Conservation (phyloP, 2,797 vertebrate genomes). For the Geotria australis region DNA sequence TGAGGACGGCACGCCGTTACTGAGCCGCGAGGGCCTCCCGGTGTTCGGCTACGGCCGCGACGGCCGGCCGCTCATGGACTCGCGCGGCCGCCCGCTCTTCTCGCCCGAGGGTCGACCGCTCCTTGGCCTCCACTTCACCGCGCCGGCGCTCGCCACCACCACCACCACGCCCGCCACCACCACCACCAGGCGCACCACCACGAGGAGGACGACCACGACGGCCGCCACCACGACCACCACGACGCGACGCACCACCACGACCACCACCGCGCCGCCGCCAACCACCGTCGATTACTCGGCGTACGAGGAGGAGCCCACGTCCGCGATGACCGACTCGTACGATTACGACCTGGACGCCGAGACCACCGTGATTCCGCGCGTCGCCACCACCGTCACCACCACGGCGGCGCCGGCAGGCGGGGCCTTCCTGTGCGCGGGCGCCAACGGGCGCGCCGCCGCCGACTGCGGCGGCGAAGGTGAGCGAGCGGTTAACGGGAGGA, state of each 20-base stretch:
- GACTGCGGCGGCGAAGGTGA: too few species aligned
- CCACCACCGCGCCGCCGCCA: constrained; percentile 4
- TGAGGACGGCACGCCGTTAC: constrained; percentile 46
- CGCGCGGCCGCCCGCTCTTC: constrained; percentile 53
- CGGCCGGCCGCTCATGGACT: constrained; percentile 48
- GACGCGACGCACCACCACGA: constrained; percentile 25
- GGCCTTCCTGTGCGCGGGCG: too few species aligned
- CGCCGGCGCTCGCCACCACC: constrained; percentile 16
- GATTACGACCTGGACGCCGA: too few species aligned
- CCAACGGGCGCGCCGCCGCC: too few species aligned
- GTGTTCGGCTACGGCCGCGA: constrained; percentile 65
- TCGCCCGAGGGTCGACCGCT: constrained; percentile 69
- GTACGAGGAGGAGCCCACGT: too few species aligned
- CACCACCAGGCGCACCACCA: constrained; percentile 5
- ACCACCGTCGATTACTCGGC: too few species aligned
- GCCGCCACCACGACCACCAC: constrained; percentile 12
- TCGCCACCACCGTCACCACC: too few species aligned
- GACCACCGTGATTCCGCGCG: too few species aligned
- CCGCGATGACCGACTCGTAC: too few species aligned
- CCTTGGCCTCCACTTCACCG: constrained; percentile 35
- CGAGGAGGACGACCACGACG: constrained; percentile 3
- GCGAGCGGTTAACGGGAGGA: too few species aligned
- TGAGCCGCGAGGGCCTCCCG: constrained; percentile 60
- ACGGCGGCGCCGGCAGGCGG: too few species aligned
- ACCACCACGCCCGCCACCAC: constrained; percentile 16